Conservation (phyloP, 2,797 vertebrate species). For the Enteromius unitaeniatus region DNA sequence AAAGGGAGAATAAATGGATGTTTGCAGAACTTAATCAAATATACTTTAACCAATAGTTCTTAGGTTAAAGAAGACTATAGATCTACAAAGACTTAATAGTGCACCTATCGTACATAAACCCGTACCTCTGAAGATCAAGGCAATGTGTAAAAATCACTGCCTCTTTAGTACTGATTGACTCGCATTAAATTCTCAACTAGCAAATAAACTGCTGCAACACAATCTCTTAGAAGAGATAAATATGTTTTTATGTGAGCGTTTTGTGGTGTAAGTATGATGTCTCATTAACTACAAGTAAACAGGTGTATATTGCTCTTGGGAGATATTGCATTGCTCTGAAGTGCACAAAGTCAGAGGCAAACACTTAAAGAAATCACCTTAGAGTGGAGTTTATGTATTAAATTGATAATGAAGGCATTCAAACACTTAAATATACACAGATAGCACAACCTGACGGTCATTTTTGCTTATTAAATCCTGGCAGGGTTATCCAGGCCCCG, state of each 20-base stretch:
- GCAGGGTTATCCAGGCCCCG: neutral
- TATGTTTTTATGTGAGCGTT: neutral
- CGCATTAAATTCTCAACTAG: neutral
- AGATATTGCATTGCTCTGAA: neutral
- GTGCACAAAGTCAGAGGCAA: neutral
- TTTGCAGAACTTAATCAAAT: slow-evolving; percentile 9
- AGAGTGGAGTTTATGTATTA: neutral
- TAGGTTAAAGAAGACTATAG: neutral
- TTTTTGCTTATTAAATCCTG: neutral
- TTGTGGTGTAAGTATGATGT: neutral
- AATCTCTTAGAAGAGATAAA: neutral
- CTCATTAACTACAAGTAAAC: slow-evolving; percentile 8
- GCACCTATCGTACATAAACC: neutral
- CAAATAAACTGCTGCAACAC: neutral
- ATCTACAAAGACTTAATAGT: neutral
- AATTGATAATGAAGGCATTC: neutral
- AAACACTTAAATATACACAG: neutral
- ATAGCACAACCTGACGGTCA: neutral
- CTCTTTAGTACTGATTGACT: neutral
- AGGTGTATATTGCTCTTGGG: slow-evolving; percentile 2
- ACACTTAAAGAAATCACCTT: neutral
- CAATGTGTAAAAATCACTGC: neutral
- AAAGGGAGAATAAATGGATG: slow-evolving; percentile 15
- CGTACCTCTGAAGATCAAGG: neutral
- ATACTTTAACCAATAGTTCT: neutral